Base-by-base conservation (phyloP, 2,888 invertebrate species). In the Meteorus colon region DNA sequence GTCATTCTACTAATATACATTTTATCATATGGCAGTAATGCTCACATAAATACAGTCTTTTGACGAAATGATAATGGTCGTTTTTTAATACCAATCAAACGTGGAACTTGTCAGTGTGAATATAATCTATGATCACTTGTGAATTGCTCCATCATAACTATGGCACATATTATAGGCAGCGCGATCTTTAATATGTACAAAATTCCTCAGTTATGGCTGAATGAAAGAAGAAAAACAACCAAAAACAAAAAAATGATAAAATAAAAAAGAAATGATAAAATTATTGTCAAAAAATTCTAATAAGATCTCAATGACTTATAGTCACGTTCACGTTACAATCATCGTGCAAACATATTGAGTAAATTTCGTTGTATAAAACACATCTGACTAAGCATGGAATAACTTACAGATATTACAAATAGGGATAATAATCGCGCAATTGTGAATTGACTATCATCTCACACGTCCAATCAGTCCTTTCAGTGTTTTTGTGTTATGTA, bases 11-110 rank as follows among this genome's bases (percentile, higher is more conserved):
- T 31, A 78, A 74, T 79, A 48, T 77, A 75, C 77, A 76, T 79
- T 66, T 78, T 75, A 71, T 76, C 76, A 76, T 81, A 81, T 82
- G 83, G 84, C 82, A 84, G 82, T 83, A 75, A 76, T 79, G 66
- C 62, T 79, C 63, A 62, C 70, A 37, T 19, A 16, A 55, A 68
- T 41, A 37, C 76, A 76, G 70, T 76, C 76, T 73, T 67, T 19
- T 66, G 3, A 12, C 31, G 10, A 65, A 65, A 63, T 34, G 34
- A 34, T 31, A 41, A 19, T 12, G 37, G 12, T 31, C 41, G 41
- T 10, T 41, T 41, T 65, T n/a, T 37, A 12, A 24, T 41, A 65
- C 12, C n/a, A 8, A 37, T 34, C 19, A 19, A 24, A 16, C 37
- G 34, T n/a, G 41, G n/a, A 55, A 59, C 55, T 27, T 73, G 14